Conservation (phyloP, 2,797 vertebrate species). For the Brotula barbata region DNA sequence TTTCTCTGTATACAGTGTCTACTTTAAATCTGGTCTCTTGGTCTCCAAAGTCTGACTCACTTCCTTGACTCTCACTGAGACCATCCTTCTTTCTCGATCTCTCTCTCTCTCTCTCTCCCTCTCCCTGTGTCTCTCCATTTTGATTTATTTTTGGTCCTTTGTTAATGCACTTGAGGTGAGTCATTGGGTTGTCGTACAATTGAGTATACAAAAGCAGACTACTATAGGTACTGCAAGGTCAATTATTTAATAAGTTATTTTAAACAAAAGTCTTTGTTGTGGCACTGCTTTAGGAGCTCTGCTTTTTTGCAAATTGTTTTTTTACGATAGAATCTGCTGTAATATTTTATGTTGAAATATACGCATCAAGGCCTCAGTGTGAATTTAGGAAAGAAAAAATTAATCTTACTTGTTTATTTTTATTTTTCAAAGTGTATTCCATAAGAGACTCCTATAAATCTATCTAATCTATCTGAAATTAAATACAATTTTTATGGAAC, state of each 20-base stretch:
- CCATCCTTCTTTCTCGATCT: constrained; percentile 6
- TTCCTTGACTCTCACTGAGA: constrained; percentile 20
- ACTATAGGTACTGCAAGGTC: too few species aligned
- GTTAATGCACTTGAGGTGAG: not conserved
- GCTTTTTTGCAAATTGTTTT: not conserved
- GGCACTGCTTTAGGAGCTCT: constrained; percentile 2
- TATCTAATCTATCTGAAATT: too few species aligned
- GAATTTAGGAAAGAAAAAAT: constrained; percentile 5
- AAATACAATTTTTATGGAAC: constrained; percentile 36
- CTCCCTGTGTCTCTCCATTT: not conserved
- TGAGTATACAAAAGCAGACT: not conserved
- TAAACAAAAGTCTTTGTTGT: not conserved
- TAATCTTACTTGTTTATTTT: too few species aligned
- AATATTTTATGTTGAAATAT: not conserved
- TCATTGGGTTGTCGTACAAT: not conserved
- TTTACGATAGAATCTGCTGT: constrained; percentile 9
- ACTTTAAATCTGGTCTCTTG: constrained; percentile 35
- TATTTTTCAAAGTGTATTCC: too few species aligned
- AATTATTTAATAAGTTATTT: too few species aligned
- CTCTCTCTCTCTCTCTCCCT: not conserved
- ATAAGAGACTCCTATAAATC: too few species aligned
- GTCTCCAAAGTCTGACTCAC: constrained; percentile 29
- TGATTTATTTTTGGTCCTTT: not conserved
- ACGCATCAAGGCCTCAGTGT: not conserved
- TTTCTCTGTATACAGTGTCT: constrained; percentile 54